phyloP scores from a whole-genome alignment of 1,140 invertebrate genomes.

The Pinna nobilis region DNA sequence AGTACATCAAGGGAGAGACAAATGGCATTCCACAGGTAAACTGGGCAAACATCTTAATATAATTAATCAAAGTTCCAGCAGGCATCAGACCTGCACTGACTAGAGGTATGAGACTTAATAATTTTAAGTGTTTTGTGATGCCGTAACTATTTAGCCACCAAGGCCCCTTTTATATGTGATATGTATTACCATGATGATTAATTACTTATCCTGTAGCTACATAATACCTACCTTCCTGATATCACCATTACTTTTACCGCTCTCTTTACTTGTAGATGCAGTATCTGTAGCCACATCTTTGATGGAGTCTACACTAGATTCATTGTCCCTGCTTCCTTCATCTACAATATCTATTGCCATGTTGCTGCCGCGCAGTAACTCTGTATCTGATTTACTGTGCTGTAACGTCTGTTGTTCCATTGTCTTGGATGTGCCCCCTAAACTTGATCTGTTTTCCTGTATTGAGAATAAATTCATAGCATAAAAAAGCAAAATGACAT shows the following conservation, averaged over 20 bases:
- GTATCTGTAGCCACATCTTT: not conserved
- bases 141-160: too few species aligned
- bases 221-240: slow-evolving; percentile 20
- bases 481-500: not conserved
- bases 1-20: too few species aligned
- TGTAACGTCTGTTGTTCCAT: slow-evolving; percentile 82
- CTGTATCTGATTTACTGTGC: slow-evolving; percentile 59
- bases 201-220: not conserved
- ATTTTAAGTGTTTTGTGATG: too few species aligned
- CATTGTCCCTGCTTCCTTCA: slow-evolving; percentile 14
- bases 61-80: too few species aligned
- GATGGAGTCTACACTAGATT: slow-evolving; percentile 23
- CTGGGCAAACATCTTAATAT: too few species aligned
- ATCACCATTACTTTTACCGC: slow-evolving; percentile 30
- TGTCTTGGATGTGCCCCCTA: slow-evolving; percentile 85
- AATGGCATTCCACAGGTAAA: too few species aligned
- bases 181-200: not conserved
- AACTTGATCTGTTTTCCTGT: slow-evolving; percentile 36
- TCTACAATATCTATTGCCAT: slow-evolving; percentile 45
- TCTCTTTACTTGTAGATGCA: slow-evolving; percentile 18
- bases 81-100: too few species aligned
- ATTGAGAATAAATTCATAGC: not conserved
- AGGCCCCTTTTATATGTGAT: too few species aligned
- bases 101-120: too few species aligned
- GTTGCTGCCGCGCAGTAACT: slow-evolving; percentile 35